Conservation (phyloP, 92 coral and sea anemone genomes). For the Palythoa grandiflora region DNA sequence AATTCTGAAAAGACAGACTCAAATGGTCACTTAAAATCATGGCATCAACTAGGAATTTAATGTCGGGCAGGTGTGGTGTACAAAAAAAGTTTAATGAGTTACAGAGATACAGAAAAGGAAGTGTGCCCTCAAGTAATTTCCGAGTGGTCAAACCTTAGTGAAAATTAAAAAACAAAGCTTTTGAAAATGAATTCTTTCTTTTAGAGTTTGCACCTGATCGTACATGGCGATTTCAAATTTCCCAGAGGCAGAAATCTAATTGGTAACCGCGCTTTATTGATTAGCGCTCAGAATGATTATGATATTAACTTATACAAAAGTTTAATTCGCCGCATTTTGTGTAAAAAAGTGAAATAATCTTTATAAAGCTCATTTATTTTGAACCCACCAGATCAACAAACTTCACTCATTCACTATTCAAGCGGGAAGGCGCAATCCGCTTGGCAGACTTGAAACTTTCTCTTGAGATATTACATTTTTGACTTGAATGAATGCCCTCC, state of each 20-base stretch:
- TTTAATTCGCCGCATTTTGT: not conserved
- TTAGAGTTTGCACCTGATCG: not conserved
- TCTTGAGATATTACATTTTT: not conserved
- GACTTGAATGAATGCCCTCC: not conserved
- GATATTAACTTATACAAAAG: constrained; percentile 6
- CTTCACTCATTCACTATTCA: constrained; percentile 10
- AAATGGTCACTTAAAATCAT: not conserved
- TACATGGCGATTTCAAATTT: too few relatives aligned
- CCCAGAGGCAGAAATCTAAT: too few relatives aligned
- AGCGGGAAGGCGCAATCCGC: constrained; percentile 12
- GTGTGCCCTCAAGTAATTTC: constrained; percentile 20
- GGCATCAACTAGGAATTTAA: constrained; percentile 4
- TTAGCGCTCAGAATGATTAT: constrained; percentile 22
- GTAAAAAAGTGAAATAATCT: not conserved
- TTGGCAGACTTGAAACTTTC: constrained; percentile 24
- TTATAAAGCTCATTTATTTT: constrained; percentile 20
- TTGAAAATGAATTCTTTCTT: not conserved
- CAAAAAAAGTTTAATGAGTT: constrained; percentile 32
- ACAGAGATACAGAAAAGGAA: not conserved
- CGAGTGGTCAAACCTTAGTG: not conserved
- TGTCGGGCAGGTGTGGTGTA: not conserved
- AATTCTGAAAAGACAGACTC: not conserved
- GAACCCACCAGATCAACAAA: not conserved
- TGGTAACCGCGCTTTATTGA: too few relatives aligned
- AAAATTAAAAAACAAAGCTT: not conserved